These are phyloP conservation scores for Sapajus apella DNA, from an alignment of 2,113 vertebrate species.

Conservation along the genomic window DNA sequence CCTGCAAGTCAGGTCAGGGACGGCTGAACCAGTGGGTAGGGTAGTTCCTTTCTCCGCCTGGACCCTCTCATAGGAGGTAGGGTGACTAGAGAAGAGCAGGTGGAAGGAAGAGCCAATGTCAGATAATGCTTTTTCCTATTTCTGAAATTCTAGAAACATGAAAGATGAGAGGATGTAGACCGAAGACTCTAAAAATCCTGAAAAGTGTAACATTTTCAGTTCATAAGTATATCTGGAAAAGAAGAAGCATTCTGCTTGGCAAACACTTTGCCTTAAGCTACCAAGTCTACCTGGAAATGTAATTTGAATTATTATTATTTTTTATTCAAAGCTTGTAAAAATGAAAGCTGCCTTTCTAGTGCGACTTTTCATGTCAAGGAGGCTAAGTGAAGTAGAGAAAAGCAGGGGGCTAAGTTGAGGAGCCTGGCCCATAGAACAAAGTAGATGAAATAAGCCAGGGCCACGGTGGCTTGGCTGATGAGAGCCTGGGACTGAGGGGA, in stretches of 20 bases:
- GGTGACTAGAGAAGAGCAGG: not conserved
- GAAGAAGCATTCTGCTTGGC: not conserved
- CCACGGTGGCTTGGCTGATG: not conserved
- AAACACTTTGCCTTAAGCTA: not conserved
- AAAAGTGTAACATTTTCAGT: not conserved
- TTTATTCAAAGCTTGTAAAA: conserved; percentile 6
- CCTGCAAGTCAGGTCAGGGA: not conserved
- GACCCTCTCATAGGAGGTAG: not conserved
- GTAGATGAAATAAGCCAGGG: not conserved
- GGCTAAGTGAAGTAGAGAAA: not conserved
- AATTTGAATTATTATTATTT: conserved; percentile 33
- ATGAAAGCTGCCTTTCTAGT: not conserved
- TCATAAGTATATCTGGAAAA: not conserved
- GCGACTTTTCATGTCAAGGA: not conserved
- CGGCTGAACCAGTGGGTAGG: not conserved
- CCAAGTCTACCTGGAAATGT: conserved; percentile 14
- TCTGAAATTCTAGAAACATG: not conserved
- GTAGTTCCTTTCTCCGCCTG: not conserved
- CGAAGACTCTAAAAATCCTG: not conserved
- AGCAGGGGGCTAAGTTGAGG: not conserved
- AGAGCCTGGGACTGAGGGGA: not conserved
- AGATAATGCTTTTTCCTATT: not conserved
- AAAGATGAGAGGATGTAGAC: not conserved
- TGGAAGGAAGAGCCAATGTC: not conserved
- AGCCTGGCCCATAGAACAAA: not conserved